Conservation (phyloP, 1,140 invertebrate species). For the Acromyrmex echinatior region DNA sequence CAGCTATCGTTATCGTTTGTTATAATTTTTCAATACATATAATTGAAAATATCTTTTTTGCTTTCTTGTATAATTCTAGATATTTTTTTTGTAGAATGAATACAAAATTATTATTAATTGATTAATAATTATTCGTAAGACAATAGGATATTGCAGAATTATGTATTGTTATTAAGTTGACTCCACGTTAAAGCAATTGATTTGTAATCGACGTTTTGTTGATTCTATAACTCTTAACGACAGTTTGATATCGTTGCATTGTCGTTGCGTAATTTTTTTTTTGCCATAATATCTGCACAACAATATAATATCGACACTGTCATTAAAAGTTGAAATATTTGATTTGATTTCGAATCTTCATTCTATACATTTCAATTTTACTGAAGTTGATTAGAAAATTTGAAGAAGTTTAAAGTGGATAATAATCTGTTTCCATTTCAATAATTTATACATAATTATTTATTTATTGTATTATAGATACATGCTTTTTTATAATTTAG, state of each 20-base stretch:
- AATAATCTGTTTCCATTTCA: not conserved
- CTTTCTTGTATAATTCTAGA: not conserved
- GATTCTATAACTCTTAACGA: not conserved
- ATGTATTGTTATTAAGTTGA: not conserved
- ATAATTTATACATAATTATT: conserved; percentile 6
- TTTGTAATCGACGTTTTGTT: no score
- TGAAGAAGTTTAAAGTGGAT: not conserved
- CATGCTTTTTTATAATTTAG: conserved; percentile 4
- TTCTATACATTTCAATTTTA: not conserved
- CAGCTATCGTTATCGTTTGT: not conserved
- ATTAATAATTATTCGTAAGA: no score
- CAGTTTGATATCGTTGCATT: no score
- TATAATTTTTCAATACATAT: not conserved
- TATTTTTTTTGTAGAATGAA: not conserved
- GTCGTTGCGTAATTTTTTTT: no score
- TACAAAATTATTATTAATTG: not conserved
- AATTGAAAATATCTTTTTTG: not conserved
- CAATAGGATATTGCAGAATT: not conserved
- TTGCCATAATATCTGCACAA: no score
- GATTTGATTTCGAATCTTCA: not conserved
- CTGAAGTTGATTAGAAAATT: not conserved
- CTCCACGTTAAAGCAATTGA: not conserved
- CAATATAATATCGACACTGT: no score
- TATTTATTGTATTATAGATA: conserved; percentile 21
- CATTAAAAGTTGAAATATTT: not conserved